Evolutionary conservation across 2,888 invertebrate species (phyloP).

Genomic region (Rotaria macrura): DNA sequence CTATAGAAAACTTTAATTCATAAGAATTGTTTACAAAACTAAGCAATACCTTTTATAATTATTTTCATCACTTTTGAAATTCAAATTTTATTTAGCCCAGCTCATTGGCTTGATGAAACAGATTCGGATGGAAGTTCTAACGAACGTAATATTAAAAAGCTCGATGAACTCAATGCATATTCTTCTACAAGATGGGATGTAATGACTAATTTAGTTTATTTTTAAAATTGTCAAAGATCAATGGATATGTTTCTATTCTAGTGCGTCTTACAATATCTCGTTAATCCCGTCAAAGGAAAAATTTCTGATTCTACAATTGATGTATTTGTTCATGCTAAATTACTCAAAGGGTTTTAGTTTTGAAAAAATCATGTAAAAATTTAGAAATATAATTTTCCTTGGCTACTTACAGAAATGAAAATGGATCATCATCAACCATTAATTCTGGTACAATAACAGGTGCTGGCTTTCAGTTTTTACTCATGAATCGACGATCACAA

Average conservation of each 20-base stretch:
- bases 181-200: conserved; percentile 32
- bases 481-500: conserved; percentile 30
- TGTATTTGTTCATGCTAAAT: conserved; percentile 24
- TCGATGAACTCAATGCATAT: conserved; percentile 31
- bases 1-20: no score
- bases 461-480: conserved; percentile 31
- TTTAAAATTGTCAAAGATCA: neutral
- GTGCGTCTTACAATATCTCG: conserved; percentile 31
- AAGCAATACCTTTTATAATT: no score
- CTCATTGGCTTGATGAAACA: neutral
- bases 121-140: neutral
- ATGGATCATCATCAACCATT: neutral
- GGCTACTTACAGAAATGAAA: neutral
- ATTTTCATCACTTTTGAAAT: no score
- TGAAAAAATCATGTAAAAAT: no score
- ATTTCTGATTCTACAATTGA: conserved; percentile 24
- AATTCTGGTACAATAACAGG: conserved; percentile 24
- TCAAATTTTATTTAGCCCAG: neutral
- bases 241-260: neutral
- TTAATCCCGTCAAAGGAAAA: conserved; percentile 27
- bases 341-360: neutral
- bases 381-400: neutral
- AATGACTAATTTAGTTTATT: neutral
- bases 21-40: no score
- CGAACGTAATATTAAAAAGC: neutral